Evolutionary conservation across 2,797 vertebrate genomes (phyloP), one percentile per base, ranked within the genome.

Genomic region (Parauchenoglanis punctatus): DNA sequence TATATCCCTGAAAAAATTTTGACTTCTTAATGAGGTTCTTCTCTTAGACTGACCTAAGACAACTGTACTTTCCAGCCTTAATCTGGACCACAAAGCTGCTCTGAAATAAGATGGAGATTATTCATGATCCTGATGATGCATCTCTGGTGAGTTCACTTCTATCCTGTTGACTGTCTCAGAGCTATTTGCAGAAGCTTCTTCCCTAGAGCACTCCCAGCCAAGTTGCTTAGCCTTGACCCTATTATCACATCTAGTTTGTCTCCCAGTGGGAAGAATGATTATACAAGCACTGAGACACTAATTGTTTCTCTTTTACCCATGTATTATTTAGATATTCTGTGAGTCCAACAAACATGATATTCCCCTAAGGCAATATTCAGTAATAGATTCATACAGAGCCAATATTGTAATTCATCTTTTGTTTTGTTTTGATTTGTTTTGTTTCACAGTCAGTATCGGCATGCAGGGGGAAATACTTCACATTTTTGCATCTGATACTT

Each of bases 1-100:
- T 77, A 8, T 28, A 91, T 89, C 72, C 78, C 83, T 49, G 54
- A 81, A 83, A 81, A 83, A 80, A 87, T 58, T 84, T 70, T 31
- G 23, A 67, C 12, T 67, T 52, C 23, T 77, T 13, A 54, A 65
- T 52, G 70, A 87, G 35, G 40, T 49, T 78, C 52, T 31, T 17
- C 31, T 84, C 40, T 80, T 12, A 78, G 49, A 68, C 23, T 68
- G 81, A 68, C 49, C 49, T 49, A 31, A 78, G 1, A 77, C 7
- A 65, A n/a, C 44, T 65, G 61, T 59, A 49, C 11, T 52, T 52
- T 83, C 81, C n/a, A 54, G 81, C 8, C 46, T 68, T 52, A 31
- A 52, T 83, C n/a, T 68, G 10, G 10, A 31, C 17, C 81, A 52
- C 13, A 82, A 65, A 67, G 15, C 8, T 65, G 12, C 59, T 81